Conservation (phyloP, 2,113 vertebrate genomes). For the Alces alces region DNA sequence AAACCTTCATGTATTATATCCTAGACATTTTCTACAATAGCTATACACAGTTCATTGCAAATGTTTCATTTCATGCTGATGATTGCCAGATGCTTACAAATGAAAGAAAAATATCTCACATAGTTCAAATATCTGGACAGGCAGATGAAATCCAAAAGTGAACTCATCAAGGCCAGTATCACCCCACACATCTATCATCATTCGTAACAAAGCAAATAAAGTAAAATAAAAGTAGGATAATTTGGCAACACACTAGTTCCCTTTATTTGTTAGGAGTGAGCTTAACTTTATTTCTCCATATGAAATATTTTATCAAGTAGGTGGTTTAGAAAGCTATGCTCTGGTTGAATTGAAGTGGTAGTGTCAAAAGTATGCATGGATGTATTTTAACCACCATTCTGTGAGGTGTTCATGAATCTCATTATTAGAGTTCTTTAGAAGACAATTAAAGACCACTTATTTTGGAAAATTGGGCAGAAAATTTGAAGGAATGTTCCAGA, state of each 20-base stretch:
- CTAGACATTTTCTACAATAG: not conserved
- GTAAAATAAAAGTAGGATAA: not conserved
- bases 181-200: not conserved
- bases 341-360: not conserved
- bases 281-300: not conserved
- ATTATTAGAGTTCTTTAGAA: not conserved
- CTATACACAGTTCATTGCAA: not conserved
- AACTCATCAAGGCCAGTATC: not conserved
- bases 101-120: not conserved
- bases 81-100: not conserved
- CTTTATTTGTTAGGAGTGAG: not conserved
- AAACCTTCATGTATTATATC: not conserved
- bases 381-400: not conserved
- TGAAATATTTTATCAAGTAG: not conserved
- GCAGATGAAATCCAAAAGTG: fast-evolving
- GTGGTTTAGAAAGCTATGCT: not conserved
- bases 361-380: not conserved
- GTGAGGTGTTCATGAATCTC: not conserved
- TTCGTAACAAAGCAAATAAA: not conserved
- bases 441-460: not conserved
- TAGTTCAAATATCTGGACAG: not conserved
- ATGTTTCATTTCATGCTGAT: not conserved
- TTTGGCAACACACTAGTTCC: not conserved
- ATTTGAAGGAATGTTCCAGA: not conserved
- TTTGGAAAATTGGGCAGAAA: not conserved